Base-by-base conservation (phyloP, 1,140 invertebrate genomes). In the Tetragnatha versicolor region DNA sequence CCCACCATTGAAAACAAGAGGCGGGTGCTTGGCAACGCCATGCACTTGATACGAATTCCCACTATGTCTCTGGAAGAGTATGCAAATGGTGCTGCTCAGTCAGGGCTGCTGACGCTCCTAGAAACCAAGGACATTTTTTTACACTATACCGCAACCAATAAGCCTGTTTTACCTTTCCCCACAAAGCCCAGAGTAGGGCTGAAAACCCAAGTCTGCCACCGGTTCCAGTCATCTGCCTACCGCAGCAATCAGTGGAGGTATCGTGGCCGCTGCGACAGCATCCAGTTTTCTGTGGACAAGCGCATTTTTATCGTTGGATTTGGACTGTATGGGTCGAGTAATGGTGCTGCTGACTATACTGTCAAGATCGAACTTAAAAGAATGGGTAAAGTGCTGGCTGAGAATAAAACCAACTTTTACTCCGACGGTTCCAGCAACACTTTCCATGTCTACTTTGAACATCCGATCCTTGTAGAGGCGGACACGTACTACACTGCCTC, bases 221-320 rank as follows among this genome's bases (percentile, higher is more conserved):
- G 96, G 85, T 98, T 98, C 85, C 94, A 96, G 85, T 97, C 95
- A 0, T 97, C 94, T 84, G 96, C 96, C 3, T 98, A 98, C 85
- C 90, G 96, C 81, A 95, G 93, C 83, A 98, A 98, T 85, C 96
- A 98, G 83, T 97, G 95, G 94, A 61, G 94, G 39, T 97, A 96
- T 84, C 88, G 95, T 83, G 94, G 94, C 14, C 89, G 94, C 53
- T 96, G 94, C 84, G 95, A 96, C 83, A 94, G 93, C 37, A 96
- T 97, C 83, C 94, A 96, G 83, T 97, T 97, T 85, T 94, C 92
- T 82, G 94, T 96, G 5, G 95, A 97, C 85, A 92, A 92, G 79
- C 89, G 95, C 81, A 95, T 97, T 84, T 97, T 96, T 85, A 92
- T 97, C 61, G 93, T 96, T 65, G 94, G 94, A 53, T 96, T 96